Evolutionary conservation across 2,113 vertebrate species (phyloP), one percentile per base, ranked within the genome.

Genomic region (Chaetodon trifascialis): DNA sequence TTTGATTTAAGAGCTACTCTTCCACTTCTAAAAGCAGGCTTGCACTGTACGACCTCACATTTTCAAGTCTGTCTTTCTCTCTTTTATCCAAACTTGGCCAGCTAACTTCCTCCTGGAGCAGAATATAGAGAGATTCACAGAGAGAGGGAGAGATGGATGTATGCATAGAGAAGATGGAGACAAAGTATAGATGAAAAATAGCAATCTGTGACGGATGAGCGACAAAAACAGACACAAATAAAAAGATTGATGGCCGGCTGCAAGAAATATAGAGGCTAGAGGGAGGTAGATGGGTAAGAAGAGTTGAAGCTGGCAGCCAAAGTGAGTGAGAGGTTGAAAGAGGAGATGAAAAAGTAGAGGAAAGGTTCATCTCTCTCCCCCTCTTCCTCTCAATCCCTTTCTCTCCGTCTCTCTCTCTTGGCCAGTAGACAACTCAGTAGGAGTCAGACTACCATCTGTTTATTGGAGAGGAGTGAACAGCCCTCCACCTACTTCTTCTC

Each of bases 391-490:
- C 68, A 34, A n/a, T 81, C 58, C 55, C 69, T 79, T 60, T 70
- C 79, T 73, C 67, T 79, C 74, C 54, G n/a, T 83, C 58, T 87
- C 66, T 88, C 56, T 71, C 49, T 86, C 44, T 86, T 94, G 93
- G 93, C 90, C 80, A 56, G 77, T 89, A 82, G 88, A 91, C 93
- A 94, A 86, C 93, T 86, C 90, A 76, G 92, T 90, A 86, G 91
- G 93, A 93, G 87, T 87, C 86, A 73, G 82, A 87, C 84, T 11
- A 90, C 93, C 92, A 94, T 94, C 93, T 94, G 92, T 89, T 88
- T 89, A 42, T 76, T 86, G 80, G 85, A 86, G 66, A 84, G 79
- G 74, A 88, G 77, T 54, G 67, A 86, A 51, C 80, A 72, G 79
- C 67, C 68, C 69, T 82, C 63, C 79, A 85, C 70, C 79, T 83